Conservation (phyloP, 1,140 invertebrate species). For the Samia ricini region DNA sequence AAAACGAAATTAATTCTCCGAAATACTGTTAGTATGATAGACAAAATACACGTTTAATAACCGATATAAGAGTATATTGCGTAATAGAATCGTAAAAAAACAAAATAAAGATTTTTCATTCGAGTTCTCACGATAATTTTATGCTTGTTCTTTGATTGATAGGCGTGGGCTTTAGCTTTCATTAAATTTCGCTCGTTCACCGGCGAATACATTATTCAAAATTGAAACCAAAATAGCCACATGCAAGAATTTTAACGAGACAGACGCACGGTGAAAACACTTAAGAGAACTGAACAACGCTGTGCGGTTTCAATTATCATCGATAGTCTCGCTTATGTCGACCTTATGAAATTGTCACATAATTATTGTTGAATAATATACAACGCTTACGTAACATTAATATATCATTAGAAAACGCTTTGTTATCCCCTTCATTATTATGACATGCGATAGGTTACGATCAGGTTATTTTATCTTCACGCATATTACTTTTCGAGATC, state of each 20-base stretch:
- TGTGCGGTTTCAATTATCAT: constrained; percentile 18
- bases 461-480: constrained; percentile 22
- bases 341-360: constrained; percentile 31
- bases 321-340: constrained; percentile 33
- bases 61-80: constrained; percentile 14
- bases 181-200: constrained; percentile 26
- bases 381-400: constrained; percentile 27
- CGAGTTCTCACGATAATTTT: constrained; percentile 22
- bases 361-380: constrained; percentile 41
- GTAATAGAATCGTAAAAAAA: constrained; percentile 19
- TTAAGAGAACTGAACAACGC: constrained; percentile 10
- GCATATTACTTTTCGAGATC: constrained; percentile 19
- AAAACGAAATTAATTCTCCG: constrained; percentile 22
- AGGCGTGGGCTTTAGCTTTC: constrained; percentile 24
- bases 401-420: constrained; percentile 31
- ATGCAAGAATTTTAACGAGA: constrained; percentile 39
- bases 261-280: constrained; percentile 28
- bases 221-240: constrained; percentile 16
- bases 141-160: constrained; percentile 31
- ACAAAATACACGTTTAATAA: constrained; percentile 3
- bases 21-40: constrained; percentile 9
- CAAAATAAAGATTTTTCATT: constrained; percentile 19
- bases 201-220: constrained; percentile 13
- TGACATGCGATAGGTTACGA: constrained; percentile 31
- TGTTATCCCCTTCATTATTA: constrained; percentile 22